Percentiles rank a stretch among this genome's conserved stretches.
These are phyloP conservation scores for Ciona savignyi DNA, from an alignment of 23 tunicate species.

Conservation along the genomic window DNA sequence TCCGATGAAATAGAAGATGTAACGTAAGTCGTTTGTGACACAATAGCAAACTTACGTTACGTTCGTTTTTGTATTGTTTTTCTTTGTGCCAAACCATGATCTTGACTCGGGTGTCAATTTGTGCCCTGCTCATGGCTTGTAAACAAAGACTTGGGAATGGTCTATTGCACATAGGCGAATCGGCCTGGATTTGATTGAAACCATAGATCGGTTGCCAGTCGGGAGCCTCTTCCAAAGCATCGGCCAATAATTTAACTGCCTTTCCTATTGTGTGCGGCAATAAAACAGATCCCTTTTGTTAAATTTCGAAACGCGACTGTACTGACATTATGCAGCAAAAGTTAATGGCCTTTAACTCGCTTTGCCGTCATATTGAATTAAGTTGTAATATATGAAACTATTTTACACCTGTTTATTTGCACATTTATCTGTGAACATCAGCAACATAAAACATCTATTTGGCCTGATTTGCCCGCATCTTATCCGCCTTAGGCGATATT, in stretches of 20 bases:
- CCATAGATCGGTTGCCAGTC: neutral
- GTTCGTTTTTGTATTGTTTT: too few species aligned
- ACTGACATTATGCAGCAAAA: too few species aligned
- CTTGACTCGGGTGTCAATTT: neutral
- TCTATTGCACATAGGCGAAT: neutral
- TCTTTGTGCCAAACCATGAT: neutral
- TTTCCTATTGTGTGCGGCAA: neutral
- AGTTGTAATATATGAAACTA: too few species aligned
- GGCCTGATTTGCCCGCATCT: too few species aligned
- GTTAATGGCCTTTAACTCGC: too few species aligned
- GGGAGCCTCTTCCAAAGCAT: neutral
- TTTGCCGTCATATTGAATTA: too few species aligned
- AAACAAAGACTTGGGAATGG: neutral
- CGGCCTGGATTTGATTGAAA: neutral
- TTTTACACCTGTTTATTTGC: too few species aligned
- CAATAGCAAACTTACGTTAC: too few species aligned
- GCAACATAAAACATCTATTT: too few species aligned
- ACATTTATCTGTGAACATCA: too few species aligned
- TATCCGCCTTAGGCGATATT: too few species aligned
- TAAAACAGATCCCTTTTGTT: neutral
- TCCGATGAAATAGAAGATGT: neutral
- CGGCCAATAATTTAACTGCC: neutral
- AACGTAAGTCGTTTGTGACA: neutral
- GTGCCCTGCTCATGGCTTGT: neutral
- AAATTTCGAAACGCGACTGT: neutral